These are phyloP conservation scores for Argentina silus DNA, from an alignment of 2,797 vertebrate species.

Conservation along the genomic window DNA sequence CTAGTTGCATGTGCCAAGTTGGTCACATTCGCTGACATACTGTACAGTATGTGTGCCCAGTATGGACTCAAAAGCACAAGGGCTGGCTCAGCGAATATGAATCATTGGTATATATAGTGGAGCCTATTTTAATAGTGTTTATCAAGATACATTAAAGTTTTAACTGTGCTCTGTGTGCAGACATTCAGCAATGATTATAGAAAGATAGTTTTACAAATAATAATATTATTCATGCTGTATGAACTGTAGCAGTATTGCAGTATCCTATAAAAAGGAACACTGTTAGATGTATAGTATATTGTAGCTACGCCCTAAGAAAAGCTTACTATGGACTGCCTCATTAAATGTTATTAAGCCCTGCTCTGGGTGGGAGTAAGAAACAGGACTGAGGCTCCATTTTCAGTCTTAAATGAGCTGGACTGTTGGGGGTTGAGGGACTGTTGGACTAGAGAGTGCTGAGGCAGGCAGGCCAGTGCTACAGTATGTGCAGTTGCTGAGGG, in stretches of 20 bases:
- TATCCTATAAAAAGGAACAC: not conserved
- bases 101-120: not conserved
- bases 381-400: conserved; percentile 30
- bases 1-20: conserved; percentile 53
- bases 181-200: not conserved
- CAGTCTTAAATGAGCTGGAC: conserved; percentile 42
- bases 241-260: not conserved
- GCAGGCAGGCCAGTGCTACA: conserved; percentile 3
- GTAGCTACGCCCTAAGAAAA: conserved; percentile 52
- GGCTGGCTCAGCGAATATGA: conserved; percentile 14
- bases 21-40: conserved; percentile 49
- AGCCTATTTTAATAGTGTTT: no score
- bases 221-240: not conserved
- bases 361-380: conserved; percentile 23
- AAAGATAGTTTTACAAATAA: not conserved
- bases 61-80: conserved; percentile 6
- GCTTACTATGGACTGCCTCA: conserved; percentile 37
- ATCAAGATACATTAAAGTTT: no score
- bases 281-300: not conserved
- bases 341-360: conserved; percentile 59
- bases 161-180: no score
- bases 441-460: conserved; percentile 18
- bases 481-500: conserved; percentile 53
- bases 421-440: conserved; percentile 24
- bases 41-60: conserved; percentile 19